Evolutionary conservation across 1,140 invertebrate genomes (phyloP), one percentile per base, ranked within the genome.

Genomic region (Drosophila erecta): DNA sequence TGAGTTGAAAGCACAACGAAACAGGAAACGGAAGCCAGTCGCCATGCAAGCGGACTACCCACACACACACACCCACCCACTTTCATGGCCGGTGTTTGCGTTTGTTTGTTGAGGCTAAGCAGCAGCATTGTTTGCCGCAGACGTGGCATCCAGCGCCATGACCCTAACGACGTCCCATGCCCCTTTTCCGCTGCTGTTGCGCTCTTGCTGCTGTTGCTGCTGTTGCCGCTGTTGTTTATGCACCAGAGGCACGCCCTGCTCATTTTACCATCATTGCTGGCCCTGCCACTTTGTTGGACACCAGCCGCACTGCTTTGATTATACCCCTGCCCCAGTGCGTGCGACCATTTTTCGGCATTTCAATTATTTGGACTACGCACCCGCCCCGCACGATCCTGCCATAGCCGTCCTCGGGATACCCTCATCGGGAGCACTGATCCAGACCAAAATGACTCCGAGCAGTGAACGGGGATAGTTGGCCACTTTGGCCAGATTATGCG

Each of bases 1-100:
- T 69, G 85, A 90, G 84, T 90, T 80, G 85, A 83, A 83, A 90
- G 84, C 79, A 72, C 80, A 89, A 78, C 85, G 85, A 89, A 89
- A 89, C 84, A 89, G 84, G 84, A 89, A 89, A 89, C 84, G 84
- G 84, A 89, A 90, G 85, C 85, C 84, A 78, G 84, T 89, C 79
- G 76, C 84, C 84, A 89, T 79, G 61, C 79, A 74, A 44, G 40
- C 61, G 50, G 38, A 56, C 37, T 24, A 11, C 44, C 51, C 51
- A 44, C 38, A 12, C 38, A 65, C 47, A 66, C 17, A 49, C 35
- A 30, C 8, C 41, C 12, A 44, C 14, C 44, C 46, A 70, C 47
- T 58, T 4, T 14, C 44, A 59, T 38, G 53, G 33, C 61, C 35
- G 49, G 76, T 69, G 75, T 72, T 87, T 87, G 78, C 55, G 58